Evolutionary conservation across 1,140 invertebrate genomes (phyloP).

Genomic region (Tetramorium alpestre): DNA sequence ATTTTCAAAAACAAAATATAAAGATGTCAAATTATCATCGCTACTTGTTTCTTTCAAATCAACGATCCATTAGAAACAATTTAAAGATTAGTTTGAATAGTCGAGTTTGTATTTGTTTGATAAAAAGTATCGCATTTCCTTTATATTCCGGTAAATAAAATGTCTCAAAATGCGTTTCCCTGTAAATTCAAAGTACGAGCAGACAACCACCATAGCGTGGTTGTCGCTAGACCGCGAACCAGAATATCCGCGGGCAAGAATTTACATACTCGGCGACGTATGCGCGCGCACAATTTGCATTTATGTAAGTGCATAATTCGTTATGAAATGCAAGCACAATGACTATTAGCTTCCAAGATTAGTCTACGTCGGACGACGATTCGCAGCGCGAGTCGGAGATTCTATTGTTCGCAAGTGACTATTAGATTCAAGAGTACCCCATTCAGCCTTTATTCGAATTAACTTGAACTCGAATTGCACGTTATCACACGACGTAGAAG

Average conservation of each 20-base stretch:
- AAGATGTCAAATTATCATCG: neutral
- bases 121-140: neutral
- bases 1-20: neutral
- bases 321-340: conserved; percentile 59
- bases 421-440: conserved; percentile 45
- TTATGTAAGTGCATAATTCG: conserved; percentile 63
- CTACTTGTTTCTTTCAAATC: neutral
- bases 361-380: conserved; percentile 52
- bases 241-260: conserved; percentile 43
- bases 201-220: neutral
- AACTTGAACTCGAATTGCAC: conserved; percentile 46
- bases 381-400: conserved; percentile 34
- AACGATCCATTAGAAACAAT: too few relatives aligned
- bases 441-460: conserved; percentile 55
- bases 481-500: neutral
- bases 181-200: neutral
- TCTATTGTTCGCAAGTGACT: conserved; percentile 57
- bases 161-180: conserved; percentile 8
- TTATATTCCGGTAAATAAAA: neutral
- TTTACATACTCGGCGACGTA: conserved; percentile 48
- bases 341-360: conserved; percentile 58
- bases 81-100: neutral
- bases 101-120: neutral
- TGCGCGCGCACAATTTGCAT: conserved; percentile 52
- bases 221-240: conserved; percentile 32